Evolutionary conservation across 2,888 invertebrate species (phyloP).

Genomic region (Tetramorium bicarinatum): DNA sequence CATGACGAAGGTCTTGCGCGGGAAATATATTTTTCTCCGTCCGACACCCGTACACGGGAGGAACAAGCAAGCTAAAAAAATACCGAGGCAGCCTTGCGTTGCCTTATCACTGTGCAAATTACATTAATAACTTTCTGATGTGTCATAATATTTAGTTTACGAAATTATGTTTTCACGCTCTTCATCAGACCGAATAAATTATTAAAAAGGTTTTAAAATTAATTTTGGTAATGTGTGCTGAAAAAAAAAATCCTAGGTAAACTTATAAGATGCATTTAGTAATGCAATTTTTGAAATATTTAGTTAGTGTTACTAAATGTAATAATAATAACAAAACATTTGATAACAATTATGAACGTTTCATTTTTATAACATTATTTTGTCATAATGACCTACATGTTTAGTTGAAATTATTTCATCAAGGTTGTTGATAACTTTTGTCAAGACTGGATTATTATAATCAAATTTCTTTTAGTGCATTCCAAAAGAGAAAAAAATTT

Average conservation of each 20-base stretch:
- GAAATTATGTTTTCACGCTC: not conserved
- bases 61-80: not conserved
- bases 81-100: not conserved
- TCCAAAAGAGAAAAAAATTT: not conserved
- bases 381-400: too few species aligned
- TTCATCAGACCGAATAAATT: not conserved
- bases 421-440: too few species aligned
- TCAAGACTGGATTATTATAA: too few species aligned
- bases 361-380: too few species aligned
- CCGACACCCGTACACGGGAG: not conserved
- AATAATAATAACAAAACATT: too few species aligned
- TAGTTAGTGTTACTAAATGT: too few species aligned
- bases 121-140: not conserved
- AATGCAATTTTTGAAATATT: too few species aligned
- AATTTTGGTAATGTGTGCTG: not conserved
- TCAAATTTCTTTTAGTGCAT: not conserved
- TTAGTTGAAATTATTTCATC: too few species aligned
- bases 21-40: conserved; percentile 34
- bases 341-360: too few species aligned
- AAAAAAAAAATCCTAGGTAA: too few species aligned
- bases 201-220: conserved; percentile 2
- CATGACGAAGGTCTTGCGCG: conserved; percentile 51
- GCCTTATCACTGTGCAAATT: not conserved
- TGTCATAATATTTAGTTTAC: not conserved
- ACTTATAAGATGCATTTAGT: too few species aligned